These are phyloP conservation scores for Liposcelis brunnea DNA, from an alignment of 2,888 invertebrate genomes.

Conservation along the genomic window DNA sequence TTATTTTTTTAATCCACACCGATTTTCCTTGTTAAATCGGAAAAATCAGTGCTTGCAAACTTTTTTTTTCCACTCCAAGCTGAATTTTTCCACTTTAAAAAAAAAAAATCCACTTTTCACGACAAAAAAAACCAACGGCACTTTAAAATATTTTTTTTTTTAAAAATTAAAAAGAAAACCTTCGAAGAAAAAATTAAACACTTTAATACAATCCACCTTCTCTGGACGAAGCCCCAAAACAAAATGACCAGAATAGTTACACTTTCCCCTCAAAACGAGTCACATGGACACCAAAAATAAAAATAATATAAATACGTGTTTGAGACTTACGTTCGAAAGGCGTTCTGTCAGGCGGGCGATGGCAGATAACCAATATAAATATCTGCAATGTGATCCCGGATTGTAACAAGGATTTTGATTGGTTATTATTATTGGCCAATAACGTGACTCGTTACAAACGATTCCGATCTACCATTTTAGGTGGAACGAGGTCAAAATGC, in stretches of 20 bases:
- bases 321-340: constrained; percentile 87
- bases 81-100: too few species aligned
- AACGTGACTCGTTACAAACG: constrained; percentile 27
- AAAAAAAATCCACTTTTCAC: too few species aligned
- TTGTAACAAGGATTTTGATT: constrained; percentile 31
- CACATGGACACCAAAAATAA: constrained; percentile 2
- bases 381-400: constrained; percentile 58
- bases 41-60: too few species aligned
- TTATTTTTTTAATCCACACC: too few species aligned
- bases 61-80: too few species aligned
- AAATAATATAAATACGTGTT: constrained; percentile 24
- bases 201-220: too few species aligned
- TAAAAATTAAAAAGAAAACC: too few species aligned
- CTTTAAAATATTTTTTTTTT: too few species aligned
- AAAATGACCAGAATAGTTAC: not conserved
- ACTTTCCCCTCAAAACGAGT: not conserved
- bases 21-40: too few species aligned
- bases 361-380: constrained; percentile 57
- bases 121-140: too few species aligned
- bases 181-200: too few species aligned
- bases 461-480: constrained; percentile 44
- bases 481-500: constrained; percentile 26
- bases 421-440: constrained; percentile 30
- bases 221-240: too few species aligned
- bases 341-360: constrained; percentile 80